Evolutionary conservation across 2,113 vertebrate genomes (phyloP).

Genomic region (Cyprinus carpio): DNA sequence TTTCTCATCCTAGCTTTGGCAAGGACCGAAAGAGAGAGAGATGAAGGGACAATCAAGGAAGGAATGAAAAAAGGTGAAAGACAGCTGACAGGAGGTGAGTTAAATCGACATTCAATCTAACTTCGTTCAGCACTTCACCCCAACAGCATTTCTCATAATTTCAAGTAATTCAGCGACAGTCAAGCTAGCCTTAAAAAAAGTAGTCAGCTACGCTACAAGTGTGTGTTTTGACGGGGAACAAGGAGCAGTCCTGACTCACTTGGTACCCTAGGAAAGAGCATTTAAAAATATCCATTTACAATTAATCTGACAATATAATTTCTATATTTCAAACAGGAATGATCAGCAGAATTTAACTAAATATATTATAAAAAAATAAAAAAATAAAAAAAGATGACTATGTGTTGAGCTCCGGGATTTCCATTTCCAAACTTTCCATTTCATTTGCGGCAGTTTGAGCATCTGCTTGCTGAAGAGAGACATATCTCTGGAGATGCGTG

Average conservation of each 20-base stretch:
- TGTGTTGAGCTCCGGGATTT: background rate
- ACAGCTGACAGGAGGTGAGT: no score
- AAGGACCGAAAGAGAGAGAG: background rate
- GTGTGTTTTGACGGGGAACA: no score
- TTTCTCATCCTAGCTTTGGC: conserved; percentile 4
- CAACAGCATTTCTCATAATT: background rate
- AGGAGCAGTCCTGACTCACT: no score
- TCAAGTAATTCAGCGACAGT: background rate
- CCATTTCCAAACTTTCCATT: background rate
- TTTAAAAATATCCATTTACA: no score
- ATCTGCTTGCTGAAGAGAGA: background rate
- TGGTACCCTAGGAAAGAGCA: no score
- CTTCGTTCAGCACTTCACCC: background rate
- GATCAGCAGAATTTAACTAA: no score
- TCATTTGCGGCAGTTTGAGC: background rate
- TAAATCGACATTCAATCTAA: no score
- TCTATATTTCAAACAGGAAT: no score
- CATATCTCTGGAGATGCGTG: background rate
- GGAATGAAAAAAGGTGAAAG: conserved; percentile 2
- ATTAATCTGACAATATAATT: no score
- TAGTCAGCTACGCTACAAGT: background rate
- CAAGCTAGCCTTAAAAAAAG: background rate
- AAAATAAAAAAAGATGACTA: background rate
- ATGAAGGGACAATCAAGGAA: conserved; percentile 11
- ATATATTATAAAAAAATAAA: no score